phyloP scores from a whole-genome alignment of 2,797 vertebrate species.

The Hippopotamyrus pictus region DNA sequence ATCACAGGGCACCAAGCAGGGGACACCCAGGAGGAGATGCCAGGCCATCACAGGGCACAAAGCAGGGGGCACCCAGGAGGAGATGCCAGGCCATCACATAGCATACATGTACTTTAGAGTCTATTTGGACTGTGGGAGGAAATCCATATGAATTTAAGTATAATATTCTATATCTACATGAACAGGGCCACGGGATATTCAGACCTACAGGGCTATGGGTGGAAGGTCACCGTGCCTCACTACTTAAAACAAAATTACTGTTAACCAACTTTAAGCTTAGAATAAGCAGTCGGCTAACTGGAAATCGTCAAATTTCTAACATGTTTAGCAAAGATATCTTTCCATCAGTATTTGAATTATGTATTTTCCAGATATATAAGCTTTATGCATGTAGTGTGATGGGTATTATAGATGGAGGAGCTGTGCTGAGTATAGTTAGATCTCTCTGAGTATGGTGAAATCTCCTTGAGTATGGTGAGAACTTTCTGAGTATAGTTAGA shows the following conservation, averaged over 20 bases:
- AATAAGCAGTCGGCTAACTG: neutral
- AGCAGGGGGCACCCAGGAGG: neutral
- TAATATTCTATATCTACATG: neutral
- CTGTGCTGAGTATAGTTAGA: neutral
- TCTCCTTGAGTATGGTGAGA: neutral
- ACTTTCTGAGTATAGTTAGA: neutral
- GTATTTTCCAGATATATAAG: neutral
- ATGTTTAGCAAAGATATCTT: neutral
- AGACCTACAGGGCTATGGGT: neutral
- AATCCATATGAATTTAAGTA: neutral
- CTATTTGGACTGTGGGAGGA: neutral
- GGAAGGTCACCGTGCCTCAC: neutral
- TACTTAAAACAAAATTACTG: neutral
- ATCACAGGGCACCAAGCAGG: neutral
- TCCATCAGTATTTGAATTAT: neutral
- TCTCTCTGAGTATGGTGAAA: neutral
- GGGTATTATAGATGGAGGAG: neutral
- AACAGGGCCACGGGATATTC: neutral
- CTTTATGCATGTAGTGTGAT: neutral
- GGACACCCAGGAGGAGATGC: neutral
- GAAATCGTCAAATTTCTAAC: neutral
- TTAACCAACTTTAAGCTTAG: neutral
- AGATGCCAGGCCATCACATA: neutral
- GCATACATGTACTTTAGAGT: neutral
- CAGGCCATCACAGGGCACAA: neutral